These are phyloP conservation scores for Eubasilissa splendida DNA, from an alignment of 2,888 invertebrate species.

Conservation along the genomic window DNA sequence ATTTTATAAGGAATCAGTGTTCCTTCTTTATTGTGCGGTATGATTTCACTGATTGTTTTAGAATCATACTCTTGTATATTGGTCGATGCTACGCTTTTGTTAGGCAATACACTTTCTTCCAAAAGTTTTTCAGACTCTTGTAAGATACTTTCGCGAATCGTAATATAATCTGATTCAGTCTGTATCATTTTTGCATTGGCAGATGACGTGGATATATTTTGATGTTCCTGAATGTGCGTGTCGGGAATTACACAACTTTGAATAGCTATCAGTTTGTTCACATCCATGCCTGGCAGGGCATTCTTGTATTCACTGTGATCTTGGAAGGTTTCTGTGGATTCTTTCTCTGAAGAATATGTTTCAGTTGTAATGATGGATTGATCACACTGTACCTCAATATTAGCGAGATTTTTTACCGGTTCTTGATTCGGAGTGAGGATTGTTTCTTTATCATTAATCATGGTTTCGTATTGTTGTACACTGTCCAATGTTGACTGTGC, in stretches of 20 bases:
- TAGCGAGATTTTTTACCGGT: slow-evolving; percentile 60
- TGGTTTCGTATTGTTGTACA: slow-evolving; percentile 71
- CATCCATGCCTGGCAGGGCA: slow-evolving; percentile 58
- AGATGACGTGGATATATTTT: slow-evolving; percentile 20
- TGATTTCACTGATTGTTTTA: slow-evolving; percentile 52
- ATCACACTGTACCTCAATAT: slow-evolving; percentile 62
- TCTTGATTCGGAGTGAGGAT: slow-evolving; percentile 44
- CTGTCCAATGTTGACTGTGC: slow-evolving; percentile 71
- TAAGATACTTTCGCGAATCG: slow-evolving; percentile 44
- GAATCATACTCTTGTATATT: slow-evolving; percentile 46
- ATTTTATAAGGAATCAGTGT: slow-evolving; percentile 30
- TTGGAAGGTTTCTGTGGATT: slow-evolving; percentile 49
- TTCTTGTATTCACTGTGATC: slow-evolving; percentile 56
- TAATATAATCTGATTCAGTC: slow-evolving; percentile 45
- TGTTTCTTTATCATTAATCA: slow-evolving; percentile 69
- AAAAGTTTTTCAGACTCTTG: slow-evolving; percentile 62
- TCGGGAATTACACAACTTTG: slow-evolving; percentile 62
- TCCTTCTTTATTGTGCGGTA: slow-evolving; percentile 57
- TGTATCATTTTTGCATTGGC: slow-evolving; percentile 46
- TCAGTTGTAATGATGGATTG: slow-evolving; percentile 65
- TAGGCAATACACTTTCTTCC: slow-evolving; percentile 53
- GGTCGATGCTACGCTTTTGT: slow-evolving; percentile 41
- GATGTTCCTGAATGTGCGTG: slow-evolving; percentile 56
- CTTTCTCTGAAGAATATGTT: slow-evolving; percentile 64
- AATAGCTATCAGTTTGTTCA: slow-evolving; percentile 61